These are phyloP conservation scores for Borostomias antarcticus DNA, from an alignment of 2,797 vertebrate genomes.

Conservation along the genomic window DNA sequence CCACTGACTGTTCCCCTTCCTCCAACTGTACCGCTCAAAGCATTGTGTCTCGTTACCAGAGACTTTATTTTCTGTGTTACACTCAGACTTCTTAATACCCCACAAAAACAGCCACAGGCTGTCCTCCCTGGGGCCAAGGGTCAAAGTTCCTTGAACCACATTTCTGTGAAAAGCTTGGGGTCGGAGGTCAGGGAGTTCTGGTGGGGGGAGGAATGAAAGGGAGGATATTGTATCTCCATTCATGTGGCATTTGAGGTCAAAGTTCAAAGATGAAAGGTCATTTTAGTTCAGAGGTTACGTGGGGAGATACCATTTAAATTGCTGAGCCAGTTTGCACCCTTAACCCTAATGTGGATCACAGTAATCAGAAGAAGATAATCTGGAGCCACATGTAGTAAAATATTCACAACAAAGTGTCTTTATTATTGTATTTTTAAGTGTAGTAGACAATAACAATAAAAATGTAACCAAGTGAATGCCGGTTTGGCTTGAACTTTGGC, in stretches of 20 bases:
- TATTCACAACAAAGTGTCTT: neutral
- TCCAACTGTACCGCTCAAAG: neutral
- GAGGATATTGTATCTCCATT: constrained; percentile 82
- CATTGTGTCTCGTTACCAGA: constrained; percentile 1
- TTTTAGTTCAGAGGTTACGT: constrained; percentile 44
- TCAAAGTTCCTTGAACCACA: constrained; percentile 65
- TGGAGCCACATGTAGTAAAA: neutral
- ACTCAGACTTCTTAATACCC: constrained; percentile 42
- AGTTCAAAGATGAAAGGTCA: constrained; percentile 79
- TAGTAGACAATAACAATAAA: neutral
- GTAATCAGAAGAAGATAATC: neutral
- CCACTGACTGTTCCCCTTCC: constrained; percentile 18
- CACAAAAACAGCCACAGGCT: constrained; percentile 47
- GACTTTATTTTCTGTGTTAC: constrained; percentile 11
- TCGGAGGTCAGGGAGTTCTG: constrained; percentile 68
- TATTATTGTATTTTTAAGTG: neutral
- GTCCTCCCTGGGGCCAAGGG: constrained; percentile 70
- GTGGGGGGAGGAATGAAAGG: constrained; percentile 64
- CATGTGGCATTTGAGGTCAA: constrained; percentile 73
- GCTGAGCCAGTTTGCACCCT: constrained; percentile 47
- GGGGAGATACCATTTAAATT: constrained; percentile 65
- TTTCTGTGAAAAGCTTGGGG: constrained; percentile 73
- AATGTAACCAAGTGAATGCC: constrained; percentile 48
- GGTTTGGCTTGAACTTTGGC: constrained; percentile 51
- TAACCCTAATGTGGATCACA: neutral